Percentiles rank a stretch among this genome's conserved stretches.
These are phyloP conservation scores for Tauraco erythrolophus DNA, from an alignment of 2,113 vertebrate genomes.

Conservation along the genomic window DNA sequence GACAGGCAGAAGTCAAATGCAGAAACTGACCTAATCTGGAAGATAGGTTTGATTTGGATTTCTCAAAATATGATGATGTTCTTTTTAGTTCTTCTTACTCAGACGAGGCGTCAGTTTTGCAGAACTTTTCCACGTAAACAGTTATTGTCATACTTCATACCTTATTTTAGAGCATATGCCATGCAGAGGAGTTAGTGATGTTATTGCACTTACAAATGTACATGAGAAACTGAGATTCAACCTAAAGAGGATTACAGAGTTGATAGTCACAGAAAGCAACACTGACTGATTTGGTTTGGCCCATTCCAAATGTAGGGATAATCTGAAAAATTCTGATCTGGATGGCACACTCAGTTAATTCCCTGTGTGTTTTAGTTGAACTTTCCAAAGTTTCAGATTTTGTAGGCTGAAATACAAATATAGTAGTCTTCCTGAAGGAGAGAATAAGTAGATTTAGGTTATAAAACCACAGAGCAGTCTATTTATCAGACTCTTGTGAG, in stretches of 20 bases:
- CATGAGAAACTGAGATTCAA: background rate
- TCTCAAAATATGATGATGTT: background rate
- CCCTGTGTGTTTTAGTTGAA: background rate
- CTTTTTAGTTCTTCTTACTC: background rate
- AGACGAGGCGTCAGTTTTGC: background rate
- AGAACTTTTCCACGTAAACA: background rate
- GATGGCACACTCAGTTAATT: background rate
- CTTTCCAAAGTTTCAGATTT: background rate
- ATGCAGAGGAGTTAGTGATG: background rate
- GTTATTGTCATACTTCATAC: background rate
- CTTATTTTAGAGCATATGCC: background rate
- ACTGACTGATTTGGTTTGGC: background rate
- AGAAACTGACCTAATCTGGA: background rate
- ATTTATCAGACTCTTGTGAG: background rate
- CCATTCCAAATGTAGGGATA: background rate
- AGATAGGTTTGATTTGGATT: background rate
- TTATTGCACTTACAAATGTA: background rate
- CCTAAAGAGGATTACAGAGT: background rate
- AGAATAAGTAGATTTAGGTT: background rate
- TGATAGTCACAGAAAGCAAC: background rate
- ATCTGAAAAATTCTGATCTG: background rate
- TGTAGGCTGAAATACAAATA: background rate
- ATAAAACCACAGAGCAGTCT: background rate
- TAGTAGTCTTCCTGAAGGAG: background rate
- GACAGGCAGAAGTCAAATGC: background rate